phyloP scores from a whole-genome alignment of 1,140 invertebrate genomes.

The Papilio glaucus region DNA sequence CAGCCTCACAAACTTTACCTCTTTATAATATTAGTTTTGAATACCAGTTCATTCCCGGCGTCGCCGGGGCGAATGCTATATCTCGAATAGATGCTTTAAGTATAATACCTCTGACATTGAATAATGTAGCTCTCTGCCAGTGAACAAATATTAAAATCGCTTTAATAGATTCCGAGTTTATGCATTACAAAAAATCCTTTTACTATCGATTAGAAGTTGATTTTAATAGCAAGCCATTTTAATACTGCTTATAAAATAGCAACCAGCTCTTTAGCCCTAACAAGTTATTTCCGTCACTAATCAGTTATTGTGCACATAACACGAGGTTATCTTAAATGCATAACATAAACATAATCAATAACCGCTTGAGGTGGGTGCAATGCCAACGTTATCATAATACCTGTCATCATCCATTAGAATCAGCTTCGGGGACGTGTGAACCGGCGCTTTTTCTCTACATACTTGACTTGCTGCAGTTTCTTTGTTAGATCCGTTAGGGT shows the following conservation, averaged over 20 bases:
- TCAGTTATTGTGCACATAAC: conserved; percentile 1
- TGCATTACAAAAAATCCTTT: background rate
- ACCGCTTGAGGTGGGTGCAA: background rate
- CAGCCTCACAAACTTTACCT: no score
- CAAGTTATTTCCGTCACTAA: background rate
- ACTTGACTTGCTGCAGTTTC: background rate
- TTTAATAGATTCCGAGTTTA: background rate
- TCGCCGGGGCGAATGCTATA: no score
- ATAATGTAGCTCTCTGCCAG: background rate
- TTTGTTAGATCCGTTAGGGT: conserved; percentile 29
- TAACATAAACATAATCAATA: conserved; percentile 26
- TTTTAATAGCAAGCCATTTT: no score
- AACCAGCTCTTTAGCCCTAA: background rate
- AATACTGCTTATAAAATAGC: background rate
- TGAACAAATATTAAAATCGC: background rate
- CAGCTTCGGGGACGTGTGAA: conserved; percentile 12
- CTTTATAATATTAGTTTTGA: no score
- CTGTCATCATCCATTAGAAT: conserved; percentile 21
- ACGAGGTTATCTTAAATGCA: background rate
- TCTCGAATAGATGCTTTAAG: no score
- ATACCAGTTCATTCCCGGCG: no score
- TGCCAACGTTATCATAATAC: background rate
- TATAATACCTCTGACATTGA: background rate
- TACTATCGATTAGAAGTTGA: background rate
- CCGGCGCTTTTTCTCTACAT: background rate